Conservation (phyloP, 1,140 invertebrate genomes). For the Physella acuta region DNA sequence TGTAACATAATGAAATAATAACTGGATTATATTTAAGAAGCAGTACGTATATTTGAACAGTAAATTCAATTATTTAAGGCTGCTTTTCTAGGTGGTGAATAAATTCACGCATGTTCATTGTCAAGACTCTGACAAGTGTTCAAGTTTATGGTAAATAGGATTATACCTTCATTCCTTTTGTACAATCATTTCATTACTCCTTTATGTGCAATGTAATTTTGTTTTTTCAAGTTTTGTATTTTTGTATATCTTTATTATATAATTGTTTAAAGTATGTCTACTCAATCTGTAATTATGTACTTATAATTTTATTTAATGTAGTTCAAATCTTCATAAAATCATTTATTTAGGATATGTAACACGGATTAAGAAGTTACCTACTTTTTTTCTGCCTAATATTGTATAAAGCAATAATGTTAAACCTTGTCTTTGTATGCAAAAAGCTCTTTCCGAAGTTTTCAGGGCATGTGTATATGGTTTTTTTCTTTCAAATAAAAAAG, state of each 20-base stretch:
- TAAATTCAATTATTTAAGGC: not conserved
- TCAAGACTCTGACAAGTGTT: too few relatives aligned
- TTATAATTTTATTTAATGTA: too few relatives aligned
- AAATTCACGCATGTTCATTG: too few relatives aligned
- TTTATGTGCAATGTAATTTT: not conserved
- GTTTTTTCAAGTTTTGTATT: not conserved
- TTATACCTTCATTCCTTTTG: not conserved
- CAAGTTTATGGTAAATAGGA: not conserved
- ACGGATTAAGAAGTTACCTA: too few relatives aligned
- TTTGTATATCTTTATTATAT: too few relatives aligned
- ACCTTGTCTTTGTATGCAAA: not conserved
- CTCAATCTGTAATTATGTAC: too few relatives aligned
- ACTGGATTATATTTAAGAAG: not conserved
- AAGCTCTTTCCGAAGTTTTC: not conserved
- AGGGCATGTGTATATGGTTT: not conserved
- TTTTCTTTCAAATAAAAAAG: too few relatives aligned
- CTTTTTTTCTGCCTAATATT: not conserved
- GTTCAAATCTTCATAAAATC: too few relatives aligned
- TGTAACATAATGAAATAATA: not conserved
- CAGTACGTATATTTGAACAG: not conserved
- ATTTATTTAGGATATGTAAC: too few relatives aligned
- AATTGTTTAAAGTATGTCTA: too few relatives aligned
- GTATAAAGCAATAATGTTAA: not conserved
- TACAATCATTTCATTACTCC: not conserved
- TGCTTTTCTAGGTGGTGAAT: not conserved